Base-by-base conservation (phyloP, 2,797 vertebrate genomes). In the Knipowitschia caucasica region DNA sequence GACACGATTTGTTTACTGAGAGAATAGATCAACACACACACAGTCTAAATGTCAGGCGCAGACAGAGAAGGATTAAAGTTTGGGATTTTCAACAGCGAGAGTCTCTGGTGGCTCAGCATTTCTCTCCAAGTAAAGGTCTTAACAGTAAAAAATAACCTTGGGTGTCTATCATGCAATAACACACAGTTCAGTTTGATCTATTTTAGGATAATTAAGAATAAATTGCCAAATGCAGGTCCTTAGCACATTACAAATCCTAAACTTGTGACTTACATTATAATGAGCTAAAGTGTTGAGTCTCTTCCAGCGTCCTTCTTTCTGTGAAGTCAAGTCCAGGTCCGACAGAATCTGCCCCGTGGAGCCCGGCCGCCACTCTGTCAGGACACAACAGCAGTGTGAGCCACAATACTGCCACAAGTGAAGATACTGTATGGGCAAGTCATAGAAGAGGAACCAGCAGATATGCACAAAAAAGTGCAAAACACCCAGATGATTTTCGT, bases 321-420 rank as follows among this genome's bases (percentile, higher is more conserved):
- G 94, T 1, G 95, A 96, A 0, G 96, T 98, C 84, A 99, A 85
- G 86, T 99, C 96, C 40, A 98, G 83, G 83, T 99, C 95, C 0
- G 95, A 98, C 75, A 99, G 89, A 79, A 94, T 96, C 86, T 99
- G 96, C 67, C 95, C 95, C 1, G 96, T 97, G 70, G 95, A 97
- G 39, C 96, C 96, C 0, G 96, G 96, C 54, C 95, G 94, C 96
- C 96, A 99, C 81, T 99, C 96, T 99, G 81, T 17, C 31, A 53
- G 62, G 40, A 20, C 39, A 53, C 2, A 27, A 24, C 9, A 44
- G 3, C 9, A 3, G 27, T 17, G 15, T 10, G 4, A 26, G 27
- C 17, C 21, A 9, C 10, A 17, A 18, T 17, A 2, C 17, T 17
- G 18, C 17, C 7, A 38, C 9, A 43, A 25, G 23, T 23, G 12